Conservation (phyloP, 2,888 invertebrate genomes). For the Chymomyza procnemis region DNA sequence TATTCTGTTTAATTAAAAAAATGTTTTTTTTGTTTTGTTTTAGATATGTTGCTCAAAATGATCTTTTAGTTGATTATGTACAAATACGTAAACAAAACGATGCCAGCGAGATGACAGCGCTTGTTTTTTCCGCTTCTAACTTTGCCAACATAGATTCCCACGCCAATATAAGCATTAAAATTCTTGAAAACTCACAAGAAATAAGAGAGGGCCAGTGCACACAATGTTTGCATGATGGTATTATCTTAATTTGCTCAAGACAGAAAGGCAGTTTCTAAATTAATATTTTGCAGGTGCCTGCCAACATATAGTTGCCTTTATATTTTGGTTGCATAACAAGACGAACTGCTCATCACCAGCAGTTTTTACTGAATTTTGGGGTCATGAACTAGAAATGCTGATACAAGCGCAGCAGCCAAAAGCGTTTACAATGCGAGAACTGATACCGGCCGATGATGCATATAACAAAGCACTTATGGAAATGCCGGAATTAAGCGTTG, state of each 20-base stretch:
- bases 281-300: conserved; percentile 57
- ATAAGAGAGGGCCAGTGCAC: conserved; percentile 68
- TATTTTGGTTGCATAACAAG: conserved; percentile 75
- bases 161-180: conserved; percentile 62
- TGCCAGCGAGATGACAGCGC: conserved; percentile 64
- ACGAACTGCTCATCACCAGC: conserved; percentile 56
- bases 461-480: conserved; percentile 67
- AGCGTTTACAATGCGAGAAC: conserved; percentile 70
- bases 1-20: background rate
- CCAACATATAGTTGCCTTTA: conserved; percentile 70
- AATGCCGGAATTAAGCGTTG: conserved; percentile 49
- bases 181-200: conserved; percentile 55
- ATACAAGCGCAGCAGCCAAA: conserved; percentile 56
- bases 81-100: conserved; percentile 67
- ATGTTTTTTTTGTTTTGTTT: background rate
- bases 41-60: conserved; percentile 50
- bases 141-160: conserved; percentile 61
- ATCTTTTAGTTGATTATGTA: conserved; percentile 74
- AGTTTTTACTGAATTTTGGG: conserved; percentile 73
- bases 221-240: conserved; percentile 60
- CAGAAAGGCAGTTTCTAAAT: background rate
- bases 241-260: background rate
- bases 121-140: conserved; percentile 67
- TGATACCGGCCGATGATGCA: conserved; percentile 66
- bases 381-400: conserved; percentile 66